A percentile compares a stretch with the other conserved stretches of the same genome.
These are phyloP conservation scores for Hyles vespertilio DNA, from an alignment of 1,140 invertebrate species.

Conservation along the genomic window DNA sequence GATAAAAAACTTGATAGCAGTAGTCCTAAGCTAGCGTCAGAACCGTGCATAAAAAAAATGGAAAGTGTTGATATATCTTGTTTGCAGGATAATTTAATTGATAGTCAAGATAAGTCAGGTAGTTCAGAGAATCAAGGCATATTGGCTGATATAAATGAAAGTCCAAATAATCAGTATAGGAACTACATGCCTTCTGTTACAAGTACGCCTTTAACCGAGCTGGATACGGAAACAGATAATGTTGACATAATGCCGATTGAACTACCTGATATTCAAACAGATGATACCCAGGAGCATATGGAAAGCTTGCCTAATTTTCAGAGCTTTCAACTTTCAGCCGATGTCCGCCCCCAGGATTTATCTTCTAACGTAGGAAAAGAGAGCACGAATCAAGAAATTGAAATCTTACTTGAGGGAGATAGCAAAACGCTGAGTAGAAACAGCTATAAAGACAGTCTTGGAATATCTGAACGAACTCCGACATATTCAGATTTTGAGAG, in stretches of 20 bases:
- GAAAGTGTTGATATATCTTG: slow-evolving; percentile 62
- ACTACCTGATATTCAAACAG: slow-evolving; percentile 27
- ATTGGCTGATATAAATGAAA: slow-evolving; percentile 22
- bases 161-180: slow-evolving; percentile 38
- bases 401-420: slow-evolving; percentile 47
- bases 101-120: slow-evolving; percentile 14
- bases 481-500: slow-evolving; percentile 58
- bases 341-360: slow-evolving; percentile 56
- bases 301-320: slow-evolving; percentile 43
- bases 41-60: slow-evolving; percentile 52
- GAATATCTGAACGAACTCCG: slow-evolving; percentile 35
- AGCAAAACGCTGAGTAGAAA: slow-evolving; percentile 43
- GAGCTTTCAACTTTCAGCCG: slow-evolving; percentile 53
- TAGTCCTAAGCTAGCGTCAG: slow-evolving; percentile 32
- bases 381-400: slow-evolving; percentile 25
- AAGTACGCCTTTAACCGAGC: slow-evolving; percentile 46
- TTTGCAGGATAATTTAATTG: slow-evolving; percentile 37
- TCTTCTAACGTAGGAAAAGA: slow-evolving; percentile 32
- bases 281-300: slow-evolving; percentile 17
- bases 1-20: slow-evolving; percentile 28
- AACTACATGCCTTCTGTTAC: slow-evolving; percentile 49
- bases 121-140: slow-evolving; percentile 9
- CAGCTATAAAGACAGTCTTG: slow-evolving; percentile 35
- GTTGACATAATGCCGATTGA: slow-evolving; percentile 36
- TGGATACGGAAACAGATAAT: slow-evolving; percentile 22